A percentile compares a stretch with the other conserved stretches of the same genome.
Evolutionary conservation across 2,113 vertebrate genomes (phyloP).

Genomic region (Arenaria interpres): DNA sequence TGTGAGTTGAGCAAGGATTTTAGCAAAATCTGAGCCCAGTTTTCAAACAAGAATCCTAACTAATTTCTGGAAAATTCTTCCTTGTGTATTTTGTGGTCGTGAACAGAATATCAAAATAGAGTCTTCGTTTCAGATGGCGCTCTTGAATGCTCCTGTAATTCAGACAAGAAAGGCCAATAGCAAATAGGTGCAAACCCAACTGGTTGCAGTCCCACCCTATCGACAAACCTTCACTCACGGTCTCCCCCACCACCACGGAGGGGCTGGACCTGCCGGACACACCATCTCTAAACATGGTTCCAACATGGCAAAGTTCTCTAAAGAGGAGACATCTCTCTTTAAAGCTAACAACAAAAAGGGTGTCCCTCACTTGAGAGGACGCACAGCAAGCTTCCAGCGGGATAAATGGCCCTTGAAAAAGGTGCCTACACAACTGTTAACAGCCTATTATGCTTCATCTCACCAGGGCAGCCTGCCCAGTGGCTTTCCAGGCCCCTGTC

Average conservation of each 20-base stretch:
- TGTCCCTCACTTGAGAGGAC: neutral
- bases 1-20: neutral
- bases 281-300: fast-evolving
- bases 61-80: neutral
- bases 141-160: neutral
- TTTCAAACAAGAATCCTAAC: neutral
- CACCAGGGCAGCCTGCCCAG: neutral
- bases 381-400: neutral
- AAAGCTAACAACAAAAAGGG: neutral
- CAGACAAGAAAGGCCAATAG: neutral
- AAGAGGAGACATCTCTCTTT: neutral
- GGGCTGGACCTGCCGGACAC: neutral
- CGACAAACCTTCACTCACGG: neutral
- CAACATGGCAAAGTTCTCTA: neutral
- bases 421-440: neutral
- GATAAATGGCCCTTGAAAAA: neutral
- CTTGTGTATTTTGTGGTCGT: neutral
- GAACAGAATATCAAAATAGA: neutral
- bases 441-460: neutral
- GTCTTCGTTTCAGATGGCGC: neutral
- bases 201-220: neutral
- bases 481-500: neutral
- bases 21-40: neutral
- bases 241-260: fast-evolving
- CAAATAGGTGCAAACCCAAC: neutral